A percentile compares a stretch with the other conserved stretches of the same genome.
Conservation (phyloP, 1,140 invertebrate genomes). For the Formica exsecta region DNA sequence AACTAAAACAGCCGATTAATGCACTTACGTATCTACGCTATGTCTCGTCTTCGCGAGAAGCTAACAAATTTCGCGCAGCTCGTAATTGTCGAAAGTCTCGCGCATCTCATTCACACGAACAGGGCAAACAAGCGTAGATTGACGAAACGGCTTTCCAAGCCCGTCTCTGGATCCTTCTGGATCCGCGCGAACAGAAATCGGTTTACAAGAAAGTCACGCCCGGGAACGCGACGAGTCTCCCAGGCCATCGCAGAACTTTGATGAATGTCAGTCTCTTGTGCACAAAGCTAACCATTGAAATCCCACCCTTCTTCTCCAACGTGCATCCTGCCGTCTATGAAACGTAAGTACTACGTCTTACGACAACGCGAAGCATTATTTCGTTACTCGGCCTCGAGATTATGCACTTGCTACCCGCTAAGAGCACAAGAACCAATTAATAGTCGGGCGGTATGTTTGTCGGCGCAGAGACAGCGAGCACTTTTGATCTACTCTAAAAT, state of each 20-base stretch:
- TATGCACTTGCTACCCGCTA: slow-evolving; percentile 33
- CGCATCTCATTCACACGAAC: not conserved
- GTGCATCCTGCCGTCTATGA: slow-evolving; percentile 9
- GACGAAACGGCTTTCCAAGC: slow-evolving; percentile 11
- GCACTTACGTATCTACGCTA: not conserved
- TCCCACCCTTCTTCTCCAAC: not conserved
- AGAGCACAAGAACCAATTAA: slow-evolving; percentile 45
- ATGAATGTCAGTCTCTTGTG: slow-evolving; percentile 21
- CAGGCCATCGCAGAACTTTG: slow-evolving; percentile 19
- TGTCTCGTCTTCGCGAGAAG: not conserved
- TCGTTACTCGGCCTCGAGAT: slow-evolving; percentile 40
- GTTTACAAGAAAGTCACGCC: slow-evolving; percentile 25
- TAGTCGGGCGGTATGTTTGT: slow-evolving; percentile 32
- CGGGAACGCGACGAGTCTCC: slow-evolving; percentile 37
- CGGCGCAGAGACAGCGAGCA: not conserved
- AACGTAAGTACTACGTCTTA: slow-evolving; percentile 22
- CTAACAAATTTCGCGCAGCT: not conserved
- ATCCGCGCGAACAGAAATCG: slow-evolving; percentile 19
- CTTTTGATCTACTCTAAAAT: slow-evolving; percentile 55
- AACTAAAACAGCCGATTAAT: not conserved
- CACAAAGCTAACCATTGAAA: slow-evolving; percentile 40
- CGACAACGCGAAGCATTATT: slow-evolving; percentile 40
- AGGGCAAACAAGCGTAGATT: not conserved
- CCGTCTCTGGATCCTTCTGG: not conserved
- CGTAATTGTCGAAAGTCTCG: not conserved